A percentile compares a stretch with the other conserved stretches of the same genome.
These are phyloP conservation scores for Bactericera cockerelli DNA, from an alignment of 1,140 invertebrate species.

Conservation along the genomic window DNA sequence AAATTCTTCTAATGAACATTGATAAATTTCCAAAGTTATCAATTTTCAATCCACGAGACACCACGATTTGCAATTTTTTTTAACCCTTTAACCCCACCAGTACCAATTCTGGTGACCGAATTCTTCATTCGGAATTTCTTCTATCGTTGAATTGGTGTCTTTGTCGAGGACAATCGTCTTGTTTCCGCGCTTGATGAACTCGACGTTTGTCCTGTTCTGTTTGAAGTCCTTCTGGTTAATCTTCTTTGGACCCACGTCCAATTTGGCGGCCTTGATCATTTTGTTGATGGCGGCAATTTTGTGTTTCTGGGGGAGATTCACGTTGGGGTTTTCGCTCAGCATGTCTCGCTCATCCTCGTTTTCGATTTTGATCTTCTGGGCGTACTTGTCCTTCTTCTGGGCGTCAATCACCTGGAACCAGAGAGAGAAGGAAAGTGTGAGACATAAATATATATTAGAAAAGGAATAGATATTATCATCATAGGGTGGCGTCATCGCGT, in stretches of 20 bases:
- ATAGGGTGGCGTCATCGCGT: no score
- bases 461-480: no score
- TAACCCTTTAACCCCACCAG: conserved; percentile 3
- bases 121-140: neutral
- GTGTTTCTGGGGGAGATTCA: neutral
- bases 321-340: neutral
- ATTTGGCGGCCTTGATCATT: neutral
- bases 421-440: no score
- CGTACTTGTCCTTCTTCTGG: neutral
- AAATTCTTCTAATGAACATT: no score
- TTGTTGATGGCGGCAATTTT: neutral
- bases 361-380: neutral
- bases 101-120: neutral
- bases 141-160: neutral
- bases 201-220: neutral
- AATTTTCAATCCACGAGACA: no score
- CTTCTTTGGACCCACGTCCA: neutral
- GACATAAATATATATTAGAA: no score
- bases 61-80: no score
- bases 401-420: neutral
- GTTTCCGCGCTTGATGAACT: neutral
- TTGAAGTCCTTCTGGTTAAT: neutral
- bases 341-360: neutral
- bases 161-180: neutral
- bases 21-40: no score